Evolutionary conservation across 2,888 invertebrate genomes (phyloP), one percentile per base, ranked within the genome.

Genomic region (Carcina quercana): DNA sequence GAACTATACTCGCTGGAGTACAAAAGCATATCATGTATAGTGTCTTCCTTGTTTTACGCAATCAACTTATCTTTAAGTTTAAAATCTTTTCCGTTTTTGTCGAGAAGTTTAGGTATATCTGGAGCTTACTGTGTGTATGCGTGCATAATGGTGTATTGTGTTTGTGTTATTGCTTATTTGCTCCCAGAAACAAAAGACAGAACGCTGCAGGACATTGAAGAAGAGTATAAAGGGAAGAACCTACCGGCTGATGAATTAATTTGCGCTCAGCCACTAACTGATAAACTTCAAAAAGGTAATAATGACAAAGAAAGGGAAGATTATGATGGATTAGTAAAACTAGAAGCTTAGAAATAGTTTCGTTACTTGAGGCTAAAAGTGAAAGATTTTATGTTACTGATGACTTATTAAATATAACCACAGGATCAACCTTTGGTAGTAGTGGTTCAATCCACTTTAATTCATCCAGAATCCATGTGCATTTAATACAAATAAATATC

Each of bases 1-100:
- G 91, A 91, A 58, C 60, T 91, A 1, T 90, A 89, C 45, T 85
- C 90, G 3, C 70, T 86, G 15, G 78, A 80, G 26, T 84, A 80
- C 24, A 78, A 89, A 25, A 89, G 88, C 15, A 53, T 88, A 1
- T 89, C 89, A 29, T 69, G 72, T 8, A 68, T 69, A 0, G 54
- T 74, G n/a, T 66, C 72, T 17, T 65, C 70, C 0, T 30, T 72
- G 3, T 68, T 70, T 34, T 25, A 73, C 2, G 68, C 73, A 2
- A 35, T 48, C 0, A 68, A 70, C 37, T 48, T 75, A 1, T 73
- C 75, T 27, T 54, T 66, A 5, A 62, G 53, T 0, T 53, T 73
- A 0, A 73, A 75, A 31, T 71, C 71, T 0, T 54, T 63, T 1
- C 70, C 70, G 1, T 42, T 58, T 5, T 52, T 75, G 13, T 53